Conservation (phyloP, 2,888 invertebrate genomes). For the Caenorhabditis sinica region DNA sequence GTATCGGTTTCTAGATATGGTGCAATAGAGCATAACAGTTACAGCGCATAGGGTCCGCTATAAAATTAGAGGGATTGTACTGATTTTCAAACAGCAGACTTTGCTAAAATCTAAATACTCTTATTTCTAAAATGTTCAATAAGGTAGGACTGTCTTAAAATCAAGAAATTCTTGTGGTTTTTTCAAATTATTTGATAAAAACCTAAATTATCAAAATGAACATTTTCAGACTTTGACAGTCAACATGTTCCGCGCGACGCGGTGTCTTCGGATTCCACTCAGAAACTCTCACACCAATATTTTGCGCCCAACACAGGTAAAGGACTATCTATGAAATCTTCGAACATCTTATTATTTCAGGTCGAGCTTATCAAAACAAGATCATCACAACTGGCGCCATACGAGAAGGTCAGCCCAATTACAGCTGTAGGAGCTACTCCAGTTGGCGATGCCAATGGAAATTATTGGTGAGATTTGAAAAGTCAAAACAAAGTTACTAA, state of each 20-base stretch:
- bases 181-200: not conserved
- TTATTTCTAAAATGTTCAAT: conserved; percentile 3
- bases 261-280: conserved; percentile 27
- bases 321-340: not conserved
- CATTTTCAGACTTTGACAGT: conserved; percentile 8
- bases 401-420: conserved; percentile 70
- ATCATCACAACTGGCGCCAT: conserved; percentile 48
- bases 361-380: conserved; percentile 51
- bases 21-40: conserved; percentile 58
- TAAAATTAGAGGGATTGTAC: conserved; percentile 6
- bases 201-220: no score
- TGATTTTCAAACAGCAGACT: not conserved
- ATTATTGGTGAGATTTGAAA: conserved; percentile 68
- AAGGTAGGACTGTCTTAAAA: conserved; percentile 7
- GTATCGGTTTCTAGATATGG: conserved; percentile 41
- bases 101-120: not conserved
- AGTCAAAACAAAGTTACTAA: no score
- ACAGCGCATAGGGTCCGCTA: conserved; percentile 8
- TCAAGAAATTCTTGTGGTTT: not conserved
- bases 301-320: conserved; percentile 52
- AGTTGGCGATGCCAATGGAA: conserved; percentile 75
- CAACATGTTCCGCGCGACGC: conserved; percentile 62
- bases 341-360: conserved; percentile 10
- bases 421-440: conserved; percentile 72
- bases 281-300: conserved; percentile 53